A percentile compares a stretch with the other conserved stretches of the same genome.
phyloP scores from a whole-genome alignment of 2,797 vertebrate genomes.

The Xenentodon cancila region DNA sequence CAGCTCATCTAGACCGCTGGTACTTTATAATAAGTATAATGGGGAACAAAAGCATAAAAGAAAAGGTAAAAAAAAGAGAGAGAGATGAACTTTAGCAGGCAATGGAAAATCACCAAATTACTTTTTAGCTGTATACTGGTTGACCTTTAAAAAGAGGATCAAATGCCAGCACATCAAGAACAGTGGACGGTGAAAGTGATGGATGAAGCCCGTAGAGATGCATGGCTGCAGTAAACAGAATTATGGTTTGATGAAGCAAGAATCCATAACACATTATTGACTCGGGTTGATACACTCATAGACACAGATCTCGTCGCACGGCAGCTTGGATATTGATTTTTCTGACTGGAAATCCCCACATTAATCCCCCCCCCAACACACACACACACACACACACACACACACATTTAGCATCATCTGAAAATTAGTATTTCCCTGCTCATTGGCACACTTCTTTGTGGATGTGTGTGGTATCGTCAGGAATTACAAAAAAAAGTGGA shows the following conservation, averaged over 20 bases:
- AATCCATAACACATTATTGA: conserved; percentile 67
- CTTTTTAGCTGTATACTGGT: neutral
- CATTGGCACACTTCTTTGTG: conserved; percentile 15
- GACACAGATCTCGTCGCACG: conserved; percentile 66
- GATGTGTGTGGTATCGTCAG: neutral
- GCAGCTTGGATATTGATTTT: conserved; percentile 64
- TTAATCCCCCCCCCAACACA: no score
- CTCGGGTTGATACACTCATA: conserved; percentile 61
- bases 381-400: neutral
- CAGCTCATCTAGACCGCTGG: no score
- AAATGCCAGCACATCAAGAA: neutral
- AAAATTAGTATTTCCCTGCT: conserved; percentile 42
- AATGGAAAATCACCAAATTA: neutral
- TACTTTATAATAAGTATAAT: no score
- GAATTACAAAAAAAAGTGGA: no score
- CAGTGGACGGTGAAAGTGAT: conserved; percentile 16
- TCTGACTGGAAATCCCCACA: conserved; percentile 66
- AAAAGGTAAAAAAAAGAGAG: neutral
- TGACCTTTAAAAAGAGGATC: conserved; percentile 9
- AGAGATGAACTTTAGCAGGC: neutral
- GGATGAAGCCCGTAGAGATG: conserved; percentile 19
- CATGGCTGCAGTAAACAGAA: conserved; percentile 58
- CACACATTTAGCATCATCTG: conserved; percentile 34
- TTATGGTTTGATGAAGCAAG: conserved; percentile 66
- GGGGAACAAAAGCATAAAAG: no score